Conservation (phyloP, 1,140 invertebrate species). For the Cotesia glomerata region DNA sequence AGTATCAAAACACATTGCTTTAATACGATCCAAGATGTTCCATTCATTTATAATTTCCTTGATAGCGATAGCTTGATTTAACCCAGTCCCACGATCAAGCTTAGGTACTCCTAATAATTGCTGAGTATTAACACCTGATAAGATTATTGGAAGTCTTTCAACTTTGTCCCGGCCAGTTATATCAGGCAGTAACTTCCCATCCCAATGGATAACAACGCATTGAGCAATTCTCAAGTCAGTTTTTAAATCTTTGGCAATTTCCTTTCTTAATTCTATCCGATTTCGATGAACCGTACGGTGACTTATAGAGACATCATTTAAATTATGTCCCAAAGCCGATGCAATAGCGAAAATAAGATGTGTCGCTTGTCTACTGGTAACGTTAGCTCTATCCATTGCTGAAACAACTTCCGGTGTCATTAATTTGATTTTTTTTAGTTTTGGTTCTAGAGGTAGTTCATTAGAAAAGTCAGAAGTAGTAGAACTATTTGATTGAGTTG, state of each 20-base stretch:
- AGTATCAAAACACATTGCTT: constrained; percentile 3
- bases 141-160: constrained; percentile 18
- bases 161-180: constrained; percentile 7
- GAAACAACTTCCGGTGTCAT: constrained; percentile 19
- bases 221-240: neutral
- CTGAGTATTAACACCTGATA: constrained; percentile 12
- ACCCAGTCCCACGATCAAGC: neutral
- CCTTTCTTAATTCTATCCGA: neutral
- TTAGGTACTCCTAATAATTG: constrained; percentile 20
- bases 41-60: neutral
- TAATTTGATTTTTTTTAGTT: neutral
- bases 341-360: neutral
- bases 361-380: neutral
- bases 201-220: constrained; percentile 22
- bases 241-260: constrained; percentile 21
- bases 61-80: constrained; percentile 11
- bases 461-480: neutral
- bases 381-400: constrained; percentile 13
- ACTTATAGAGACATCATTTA: constrained; percentile 15
- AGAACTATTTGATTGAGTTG: neutral
- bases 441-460: neutral
- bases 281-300: constrained; percentile 15
- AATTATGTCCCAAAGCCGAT: neutral
- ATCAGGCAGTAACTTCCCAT: constrained; percentile 23
- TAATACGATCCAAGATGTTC: neutral